Base-by-base conservation (phyloP, 2,113 vertebrate species). In the Oryzias curvinotus region DNA sequence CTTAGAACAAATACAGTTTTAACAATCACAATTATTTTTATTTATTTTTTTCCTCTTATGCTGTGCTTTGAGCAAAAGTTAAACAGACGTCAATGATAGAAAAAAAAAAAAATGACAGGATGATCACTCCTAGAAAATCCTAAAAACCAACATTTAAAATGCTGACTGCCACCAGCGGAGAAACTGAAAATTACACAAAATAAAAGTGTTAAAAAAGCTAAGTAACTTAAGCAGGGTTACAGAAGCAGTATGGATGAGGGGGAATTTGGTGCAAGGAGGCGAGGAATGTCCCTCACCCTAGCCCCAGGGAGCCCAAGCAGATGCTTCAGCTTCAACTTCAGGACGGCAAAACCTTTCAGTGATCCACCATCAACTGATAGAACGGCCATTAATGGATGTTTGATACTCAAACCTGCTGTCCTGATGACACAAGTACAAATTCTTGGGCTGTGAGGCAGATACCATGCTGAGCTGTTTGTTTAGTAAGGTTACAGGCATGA, bases 201-300 rank as follows among this genome's bases (percentile, higher is more conserved):
- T n/a, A n/a, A n/a, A n/a, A n/a, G n/a, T n/a, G n/a, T n/a, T n/a
- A n/a, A n/a, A n/a, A n/a, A n/a, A n/a, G n/a, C n/a, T n/a, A n/a
- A n/a, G n/a, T n/a, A n/a, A n/a, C n/a, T n/a, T n/a, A n/a, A n/a
- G n/a, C n/a, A n/a, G n/a, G n/a, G n/a, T n/a, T n/a, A n/a, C n/a
- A n/a, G 68, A 82, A 75, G 87, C 80, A 77, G 78, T 78, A 72
- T 57, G 57, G 65, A 82, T 90, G 87, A 89, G 82, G 77, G 84
- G 83, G 75, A 67, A 82, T 86, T 80, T 86, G 72, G 57, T 14
- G 28, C 5, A 14, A 65, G 52, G 51, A 71, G 46, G 57, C 59
- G 74, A n/a, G 70, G 68, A 67, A 84, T 68, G 67, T 66, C 81
- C 68, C 76, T 82, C 74, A 46, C 70, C 71, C 78, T 21, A 5